Evolutionary conservation across 2,797 vertebrate genomes (phyloP), one percentile per base, ranked within the genome.

Genomic region (Monodelphis domestica): DNA sequence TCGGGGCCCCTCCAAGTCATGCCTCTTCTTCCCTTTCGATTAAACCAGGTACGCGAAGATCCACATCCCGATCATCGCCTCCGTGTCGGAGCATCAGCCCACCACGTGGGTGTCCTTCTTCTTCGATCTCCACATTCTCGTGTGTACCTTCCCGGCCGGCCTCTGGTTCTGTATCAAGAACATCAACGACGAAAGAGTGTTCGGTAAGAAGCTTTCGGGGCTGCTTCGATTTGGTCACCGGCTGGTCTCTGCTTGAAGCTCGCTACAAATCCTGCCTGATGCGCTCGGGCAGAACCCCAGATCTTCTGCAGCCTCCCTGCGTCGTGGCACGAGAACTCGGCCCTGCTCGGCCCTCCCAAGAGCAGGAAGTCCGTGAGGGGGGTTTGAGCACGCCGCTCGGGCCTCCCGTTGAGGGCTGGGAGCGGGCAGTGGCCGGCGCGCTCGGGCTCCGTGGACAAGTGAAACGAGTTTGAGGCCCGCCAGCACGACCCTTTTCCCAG

Each of bases 141-240:
- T 99, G 95, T 99, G 99, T 99, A 99, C 99, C 92, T 99, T 99
- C 98, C 99, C 99, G 96, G 99, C 99, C 91, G 99, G 99, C 96
- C 99, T 99, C 89, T 99, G 99, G 99, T 99, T 99, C 99, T 99
- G 99, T 98, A 99, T 99, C 99, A 99, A 99, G 99, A 99, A 99
- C 98, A 99, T 99, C 99, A 99, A 99, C 84, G 99, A 99, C 94
- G 99, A 99, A 97, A 98, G 99, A 95, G 99, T 99, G 92, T 99
- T 99, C 98, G 99, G 99, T 99, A 99, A 97, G 99, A 96, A 92
- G 92, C 94, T 97, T 94, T 97, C 96, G 2, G 11, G 96, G 93
- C 95, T 92, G 95, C 84, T 98, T 97, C 96, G 38, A 93, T 94
- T 95, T 92, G 6, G 93, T 15, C 70, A 12, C 89, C 91, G 57